Evolutionary conservation across 2,888 invertebrate species (phyloP).

Genomic region (Drosophila picticornis): DNA sequence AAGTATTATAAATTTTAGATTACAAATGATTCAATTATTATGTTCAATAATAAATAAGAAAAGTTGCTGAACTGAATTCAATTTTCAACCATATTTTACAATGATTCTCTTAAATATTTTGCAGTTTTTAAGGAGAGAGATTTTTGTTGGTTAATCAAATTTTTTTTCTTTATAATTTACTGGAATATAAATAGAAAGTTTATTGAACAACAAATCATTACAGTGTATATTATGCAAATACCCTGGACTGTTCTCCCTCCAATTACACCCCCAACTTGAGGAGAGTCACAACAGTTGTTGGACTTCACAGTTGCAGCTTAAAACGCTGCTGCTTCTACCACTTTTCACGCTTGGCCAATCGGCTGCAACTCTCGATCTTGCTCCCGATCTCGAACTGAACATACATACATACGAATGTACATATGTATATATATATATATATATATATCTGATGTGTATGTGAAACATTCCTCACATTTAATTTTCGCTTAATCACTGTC

Average conservation of each 20-base stretch:
- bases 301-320: neutral
- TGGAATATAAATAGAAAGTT: neutral
- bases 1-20: neutral
- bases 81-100: neutral
- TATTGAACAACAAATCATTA: neutral
- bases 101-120: neutral
- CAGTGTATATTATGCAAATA: neutral
- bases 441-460: neutral
- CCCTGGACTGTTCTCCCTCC: neutral
- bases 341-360: slow-evolving; percentile 52
- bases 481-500: slow-evolving; percentile 80
- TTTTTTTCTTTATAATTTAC: neutral
- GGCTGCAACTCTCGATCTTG: neutral
- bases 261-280: neutral
- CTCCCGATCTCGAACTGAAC: neutral
- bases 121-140: neutral
- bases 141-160: neutral
- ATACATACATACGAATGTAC: neutral
- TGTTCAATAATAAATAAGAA: neutral
- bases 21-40: neutral
- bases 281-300: slow-evolving; percentile 22
- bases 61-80: neutral
- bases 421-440: neutral
- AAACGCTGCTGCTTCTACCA: slow-evolving; percentile 35
- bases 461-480: slow-evolving; percentile 61